Conservation (phyloP, 2,113 vertebrate genomes). For the Scomber colias region DNA sequence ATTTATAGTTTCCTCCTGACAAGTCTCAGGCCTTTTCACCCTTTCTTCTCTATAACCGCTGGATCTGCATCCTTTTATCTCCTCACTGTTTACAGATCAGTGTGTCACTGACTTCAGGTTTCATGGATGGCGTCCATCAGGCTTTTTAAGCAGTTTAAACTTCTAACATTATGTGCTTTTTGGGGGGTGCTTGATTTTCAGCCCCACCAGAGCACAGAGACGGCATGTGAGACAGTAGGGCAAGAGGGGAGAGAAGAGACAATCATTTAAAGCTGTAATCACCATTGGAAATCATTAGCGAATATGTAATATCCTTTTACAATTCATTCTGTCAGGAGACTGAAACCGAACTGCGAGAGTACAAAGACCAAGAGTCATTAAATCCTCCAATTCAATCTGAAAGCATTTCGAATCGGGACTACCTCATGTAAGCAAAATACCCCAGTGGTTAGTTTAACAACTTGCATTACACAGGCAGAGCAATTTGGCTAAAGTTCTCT, state of each 20-base stretch:
- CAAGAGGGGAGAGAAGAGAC: conserved; percentile 23
- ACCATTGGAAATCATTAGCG: conserved; percentile 81
- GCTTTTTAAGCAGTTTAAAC: conserved; percentile 1
- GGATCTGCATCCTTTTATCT: conserved; percentile 68
- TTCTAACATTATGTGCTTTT: conserved; percentile 20
- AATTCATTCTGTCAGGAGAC: conserved; percentile 69
- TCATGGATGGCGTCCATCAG: conserved; percentile 33
- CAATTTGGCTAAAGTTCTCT: conserved; percentile 62
- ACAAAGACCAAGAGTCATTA: conserved; percentile 77
- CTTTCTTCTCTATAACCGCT: conserved; percentile 39
- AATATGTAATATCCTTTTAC: conserved; percentile 80
- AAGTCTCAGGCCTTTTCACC: conserved; percentile 35
- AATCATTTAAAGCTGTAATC: conserved; percentile 71
- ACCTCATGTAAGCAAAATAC: conserved; percentile 80
- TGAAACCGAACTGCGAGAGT: conserved; percentile 70
- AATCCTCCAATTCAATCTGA: conserved; percentile 72
- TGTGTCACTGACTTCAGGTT: conserved; percentile 49
- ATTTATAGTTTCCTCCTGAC: conserved; percentile 80
- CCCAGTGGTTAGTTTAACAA: conserved; percentile 72
- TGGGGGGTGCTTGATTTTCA: conserved; percentile 40
- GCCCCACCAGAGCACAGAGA: conserved; percentile 33
- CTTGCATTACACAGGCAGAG: conserved; percentile 71
- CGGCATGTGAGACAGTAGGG: conserved; percentile 37
- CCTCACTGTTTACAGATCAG: conserved; percentile 51
- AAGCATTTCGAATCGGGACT: conserved; percentile 70